Evolutionary conservation across 2,888 invertebrate genomes (phyloP).

Genomic region (Operophtera brumata): DNA sequence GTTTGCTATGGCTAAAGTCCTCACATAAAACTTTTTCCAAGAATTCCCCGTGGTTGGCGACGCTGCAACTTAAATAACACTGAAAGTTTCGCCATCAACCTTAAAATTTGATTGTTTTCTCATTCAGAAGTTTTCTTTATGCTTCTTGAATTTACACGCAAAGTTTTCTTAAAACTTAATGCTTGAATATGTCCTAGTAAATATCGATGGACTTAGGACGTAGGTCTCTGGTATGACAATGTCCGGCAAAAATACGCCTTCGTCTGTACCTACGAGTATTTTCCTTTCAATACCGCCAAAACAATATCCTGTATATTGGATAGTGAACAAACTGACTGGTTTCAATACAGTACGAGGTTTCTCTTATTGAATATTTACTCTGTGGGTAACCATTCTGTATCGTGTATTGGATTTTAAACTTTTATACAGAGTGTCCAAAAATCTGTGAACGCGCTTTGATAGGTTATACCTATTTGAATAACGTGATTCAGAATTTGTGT

Average conservation of each 20-base stretch:
- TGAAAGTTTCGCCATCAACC: neutral
- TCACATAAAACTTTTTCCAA: neutral
- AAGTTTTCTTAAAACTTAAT: no score
- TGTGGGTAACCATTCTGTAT: slow-evolving; percentile 39
- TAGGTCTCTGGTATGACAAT: neutral
- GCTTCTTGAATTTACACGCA: no score
- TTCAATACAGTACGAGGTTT: slow-evolving; percentile 57
- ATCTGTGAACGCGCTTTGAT: slow-evolving; percentile 28
- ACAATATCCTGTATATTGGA: slow-evolving; percentile 69
- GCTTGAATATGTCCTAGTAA: no score
- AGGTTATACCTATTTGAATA: neutral
- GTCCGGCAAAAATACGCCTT: slow-evolving; percentile 9
- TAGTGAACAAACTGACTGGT: slow-evolving; percentile 61
- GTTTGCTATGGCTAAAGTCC: neutral
- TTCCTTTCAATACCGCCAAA: slow-evolving; percentile 55
- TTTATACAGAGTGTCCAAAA: slow-evolving; percentile 26
- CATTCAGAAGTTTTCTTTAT: neutral
- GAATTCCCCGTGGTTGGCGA: neutral
- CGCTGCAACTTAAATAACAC: neutral
- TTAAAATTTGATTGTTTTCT: neutral
- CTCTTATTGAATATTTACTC: slow-evolving; percentile 70
- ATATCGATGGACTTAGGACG: neutral
- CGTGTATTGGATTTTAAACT: slow-evolving; percentile 31
- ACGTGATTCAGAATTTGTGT: neutral
- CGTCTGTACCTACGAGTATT: slow-evolving; percentile 24